phyloP scores from a whole-genome alignment of 2,797 vertebrate genomes.

The Tauraco hartlaubi region DNA sequence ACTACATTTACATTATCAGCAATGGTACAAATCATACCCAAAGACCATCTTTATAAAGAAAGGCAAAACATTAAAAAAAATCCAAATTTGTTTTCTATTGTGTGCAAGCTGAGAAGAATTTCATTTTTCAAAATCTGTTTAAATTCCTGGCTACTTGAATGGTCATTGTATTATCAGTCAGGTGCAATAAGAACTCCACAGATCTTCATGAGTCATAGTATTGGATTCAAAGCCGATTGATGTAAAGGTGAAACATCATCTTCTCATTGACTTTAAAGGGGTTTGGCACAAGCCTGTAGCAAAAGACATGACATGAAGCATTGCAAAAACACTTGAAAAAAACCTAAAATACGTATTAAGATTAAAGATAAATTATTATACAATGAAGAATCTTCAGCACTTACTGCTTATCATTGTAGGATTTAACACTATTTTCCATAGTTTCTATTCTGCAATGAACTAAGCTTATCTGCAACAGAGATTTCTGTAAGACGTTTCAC shows the following conservation, averaged over 20 bases:
- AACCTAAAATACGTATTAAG: not conserved
- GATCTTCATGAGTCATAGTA: not conserved
- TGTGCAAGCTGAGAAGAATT: not conserved
- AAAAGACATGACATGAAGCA: not conserved
- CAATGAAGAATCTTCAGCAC: not conserved
- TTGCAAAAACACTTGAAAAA: not conserved
- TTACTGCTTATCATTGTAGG: not conserved
- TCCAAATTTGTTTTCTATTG: not conserved
- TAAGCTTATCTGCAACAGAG: not conserved
- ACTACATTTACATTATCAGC: not conserved
- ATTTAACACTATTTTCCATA: constrained; percentile 20
- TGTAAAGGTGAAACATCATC: constrained; percentile 15
- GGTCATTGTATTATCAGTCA: not conserved
- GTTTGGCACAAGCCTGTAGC: not conserved
- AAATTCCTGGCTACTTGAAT: not conserved
- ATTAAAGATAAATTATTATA: not conserved
- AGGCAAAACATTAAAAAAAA: not conserved
- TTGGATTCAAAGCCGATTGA: not conserved
- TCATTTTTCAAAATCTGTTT: not conserved
- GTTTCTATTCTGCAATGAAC: not conserved
- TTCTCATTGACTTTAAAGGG: constrained; percentile 8
- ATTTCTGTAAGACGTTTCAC: not conserved
- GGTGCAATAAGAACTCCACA: not conserved
- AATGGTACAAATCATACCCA: not conserved
- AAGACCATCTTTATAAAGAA: not conserved